Evolutionary conservation across 2,797 vertebrate species (phyloP), one percentile per base, ranked within the genome.

Genomic region (Siniperca undulata): DNA sequence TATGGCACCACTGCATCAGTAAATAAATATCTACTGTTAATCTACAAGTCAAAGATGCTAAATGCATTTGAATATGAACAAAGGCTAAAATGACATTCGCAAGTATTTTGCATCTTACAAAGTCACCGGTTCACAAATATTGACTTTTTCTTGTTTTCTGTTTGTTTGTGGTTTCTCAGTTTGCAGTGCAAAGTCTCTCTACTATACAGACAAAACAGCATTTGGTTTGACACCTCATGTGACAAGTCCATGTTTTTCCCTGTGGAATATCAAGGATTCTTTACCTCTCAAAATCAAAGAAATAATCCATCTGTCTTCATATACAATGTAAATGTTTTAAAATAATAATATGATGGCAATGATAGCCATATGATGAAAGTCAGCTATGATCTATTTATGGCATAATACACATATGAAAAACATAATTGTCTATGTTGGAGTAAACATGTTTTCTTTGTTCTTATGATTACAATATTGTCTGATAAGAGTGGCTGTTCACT

Each of bases 391-490:
- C 73, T 87, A 84, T 78, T 65, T 58, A 80, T 66, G 76, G 56
- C 58, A 40, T 42, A 72, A 67, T 27, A 27, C 40, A 64, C 50
- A 53, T 20, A 36, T 42, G 48, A 34, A 71, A 72, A 62, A 62
- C n/a, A 52, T 40, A 68, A 62, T 46, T 36, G 5, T 62, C 14
- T 56, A 77, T 82, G 22, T 55, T 80, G 44, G 44, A 80, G 44
- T 48, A 60, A 83, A 77, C 22, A 59, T 12, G 36, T 53, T 72
- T 14, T 24, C 50, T 86, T 84, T 91, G 82, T 88, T 91, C 77
- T 80, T 74, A 1, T 65, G 40, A 56, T 69, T 79, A 78, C 34
- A 78, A 19, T 79, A 44, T 46, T 80, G 69, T 53, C 2, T 19
- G 16, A 76, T 70, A 42, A 55, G 22, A 70, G 73, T n/a, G 52